These are phyloP conservation scores for Apodemus agrarius DNA, from an alignment of 2,797 vertebrate species.

Conservation along the genomic window DNA sequence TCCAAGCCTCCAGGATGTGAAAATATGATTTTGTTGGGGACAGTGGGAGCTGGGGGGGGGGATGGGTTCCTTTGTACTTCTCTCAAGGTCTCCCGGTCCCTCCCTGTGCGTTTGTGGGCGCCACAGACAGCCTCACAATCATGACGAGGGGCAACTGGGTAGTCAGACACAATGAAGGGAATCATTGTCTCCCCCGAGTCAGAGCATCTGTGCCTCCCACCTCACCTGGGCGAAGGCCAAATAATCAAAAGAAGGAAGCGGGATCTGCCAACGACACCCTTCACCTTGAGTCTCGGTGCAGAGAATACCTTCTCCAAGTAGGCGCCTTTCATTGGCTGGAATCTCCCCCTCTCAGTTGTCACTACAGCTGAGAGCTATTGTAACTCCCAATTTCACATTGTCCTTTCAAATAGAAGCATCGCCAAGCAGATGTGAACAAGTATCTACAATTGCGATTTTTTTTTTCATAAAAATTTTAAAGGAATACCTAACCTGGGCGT, in stretches of 20 bases:
- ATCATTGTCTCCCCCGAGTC: background rate
- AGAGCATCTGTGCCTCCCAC: background rate
- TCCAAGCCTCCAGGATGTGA: background rate
- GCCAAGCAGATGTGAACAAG: conserved; percentile 68
- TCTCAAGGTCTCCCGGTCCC: background rate
- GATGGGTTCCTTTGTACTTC: background rate
- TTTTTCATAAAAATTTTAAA: conserved; percentile 6
- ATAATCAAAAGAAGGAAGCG: background rate
- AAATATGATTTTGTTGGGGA: background rate
- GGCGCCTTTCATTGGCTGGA: background rate
- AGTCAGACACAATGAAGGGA: background rate
- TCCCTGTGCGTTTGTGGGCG: background rate
- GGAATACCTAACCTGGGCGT: conserved; percentile 19
- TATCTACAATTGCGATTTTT: conserved; percentile 40
- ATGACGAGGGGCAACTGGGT: background rate
- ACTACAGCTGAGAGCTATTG: conserved; percentile 44
- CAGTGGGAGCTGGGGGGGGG: background rate
- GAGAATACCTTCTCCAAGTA: conserved; percentile 10
- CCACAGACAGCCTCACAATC: background rate
- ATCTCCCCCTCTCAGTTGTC: conserved; percentile 57
- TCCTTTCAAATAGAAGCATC: conserved; percentile 51
- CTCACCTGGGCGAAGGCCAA: background rate
- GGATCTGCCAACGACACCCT: background rate
- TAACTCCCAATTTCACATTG: conserved; percentile 47
- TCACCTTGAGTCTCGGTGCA: background rate